Evolutionary conservation across 1,140 invertebrate species (phyloP).

Genomic region (Solen grandis): DNA sequence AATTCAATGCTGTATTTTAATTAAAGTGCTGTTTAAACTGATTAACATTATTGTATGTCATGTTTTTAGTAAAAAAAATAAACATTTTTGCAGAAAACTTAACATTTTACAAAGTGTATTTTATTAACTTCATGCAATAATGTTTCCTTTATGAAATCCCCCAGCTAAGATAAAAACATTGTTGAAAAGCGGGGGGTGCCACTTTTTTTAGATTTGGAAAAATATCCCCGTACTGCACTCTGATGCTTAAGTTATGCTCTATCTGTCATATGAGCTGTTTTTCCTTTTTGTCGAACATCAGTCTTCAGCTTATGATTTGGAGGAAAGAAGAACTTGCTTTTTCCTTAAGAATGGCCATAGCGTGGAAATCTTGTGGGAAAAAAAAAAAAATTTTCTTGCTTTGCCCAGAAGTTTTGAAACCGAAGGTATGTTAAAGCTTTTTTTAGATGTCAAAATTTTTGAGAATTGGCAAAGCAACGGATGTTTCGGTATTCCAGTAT

Average conservation of each 20-base stretch:
- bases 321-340: constrained; percentile 51
- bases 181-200: too few species aligned
- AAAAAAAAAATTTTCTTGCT: constrained; percentile 13
- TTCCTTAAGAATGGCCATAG: constrained; percentile 35
- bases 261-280: constrained; percentile 68
- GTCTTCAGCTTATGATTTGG: constrained; percentile 61
- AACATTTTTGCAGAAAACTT: too few species aligned
- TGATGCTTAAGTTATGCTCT: neutral
- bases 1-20: too few species aligned
- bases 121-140: neutral
- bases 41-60: too few species aligned
- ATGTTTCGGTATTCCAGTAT: neutral
- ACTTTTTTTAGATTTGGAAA: neutral
- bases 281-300: constrained; percentile 67
- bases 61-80: too few species aligned
- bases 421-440: neutral
- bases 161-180: neutral
- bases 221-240: neutral
- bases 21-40: too few species aligned
- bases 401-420: neutral
- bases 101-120: neutral
- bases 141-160: neutral
- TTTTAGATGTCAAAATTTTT: neutral
- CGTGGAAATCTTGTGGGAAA: constrained; percentile 52
- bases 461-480: neutral